These are phyloP conservation scores for Heliconius hewitsoni DNA, from an alignment of 1,140 invertebrate species.

Conservation along the genomic window DNA sequence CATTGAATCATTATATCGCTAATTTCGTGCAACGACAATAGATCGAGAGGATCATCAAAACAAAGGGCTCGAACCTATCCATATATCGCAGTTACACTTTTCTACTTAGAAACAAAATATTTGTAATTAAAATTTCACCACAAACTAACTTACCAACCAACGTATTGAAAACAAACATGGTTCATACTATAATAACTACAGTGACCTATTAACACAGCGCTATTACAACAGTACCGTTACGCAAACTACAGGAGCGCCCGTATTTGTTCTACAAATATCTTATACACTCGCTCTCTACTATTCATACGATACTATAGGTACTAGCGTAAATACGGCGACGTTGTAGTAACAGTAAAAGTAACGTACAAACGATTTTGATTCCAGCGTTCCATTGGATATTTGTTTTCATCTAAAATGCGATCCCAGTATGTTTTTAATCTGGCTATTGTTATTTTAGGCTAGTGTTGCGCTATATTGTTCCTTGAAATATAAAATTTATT, in stretches of 20 bases:
- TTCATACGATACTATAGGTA: neutral
- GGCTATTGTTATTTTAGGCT: neutral
- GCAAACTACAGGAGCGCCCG: neutral
- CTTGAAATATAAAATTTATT: neutral
- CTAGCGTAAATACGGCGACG: neutral
- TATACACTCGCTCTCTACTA: neutral
- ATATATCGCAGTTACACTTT: too few species aligned
- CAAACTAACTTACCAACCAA: too few species aligned
- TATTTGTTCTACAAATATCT: constrained; percentile 5
- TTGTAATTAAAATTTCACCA: too few species aligned
- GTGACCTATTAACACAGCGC: neutral
- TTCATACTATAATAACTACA: neutral
- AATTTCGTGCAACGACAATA: too few species aligned
- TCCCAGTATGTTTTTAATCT: constrained; percentile 8
- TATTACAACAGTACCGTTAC: neutral
- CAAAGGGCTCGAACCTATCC: too few species aligned
- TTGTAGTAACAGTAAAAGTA: constrained; percentile 3
- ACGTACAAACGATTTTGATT: constrained; percentile 9
- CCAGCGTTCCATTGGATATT: neutral
- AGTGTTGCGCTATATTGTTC: neutral
- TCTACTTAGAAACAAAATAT: too few species aligned
- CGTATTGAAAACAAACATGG: neutral
- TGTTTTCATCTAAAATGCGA: constrained; percentile 12
- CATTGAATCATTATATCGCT: too few species aligned
- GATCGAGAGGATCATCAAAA: too few species aligned